These are phyloP conservation scores for Antennarius striatus DNA, from an alignment of 2,113 vertebrate genomes.

Conservation along the genomic window DNA sequence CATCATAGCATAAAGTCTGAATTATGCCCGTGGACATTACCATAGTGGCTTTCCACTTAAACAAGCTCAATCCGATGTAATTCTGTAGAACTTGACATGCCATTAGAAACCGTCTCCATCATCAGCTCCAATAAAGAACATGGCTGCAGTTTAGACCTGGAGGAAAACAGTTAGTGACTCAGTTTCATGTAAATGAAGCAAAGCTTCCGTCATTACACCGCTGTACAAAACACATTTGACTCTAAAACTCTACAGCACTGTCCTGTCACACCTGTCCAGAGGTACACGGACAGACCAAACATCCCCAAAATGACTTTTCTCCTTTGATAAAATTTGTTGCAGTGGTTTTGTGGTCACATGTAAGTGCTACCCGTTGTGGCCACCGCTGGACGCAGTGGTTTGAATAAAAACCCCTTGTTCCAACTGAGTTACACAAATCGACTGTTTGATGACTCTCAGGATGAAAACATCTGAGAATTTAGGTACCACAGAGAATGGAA, in stretches of 20 bases:
- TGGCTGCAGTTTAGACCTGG: no score
- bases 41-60: no score
- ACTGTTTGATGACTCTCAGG: conserved; percentile 4
- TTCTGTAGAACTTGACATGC: no score
- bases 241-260: neutral
- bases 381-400: conserved; percentile 16
- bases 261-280: conserved; percentile 9
- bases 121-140: no score
- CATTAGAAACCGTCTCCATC: no score
- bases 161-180: no score
- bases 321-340: neutral
- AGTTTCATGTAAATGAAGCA: no score
- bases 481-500: conserved; percentile 23
- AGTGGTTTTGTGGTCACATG: conserved; percentile 37
- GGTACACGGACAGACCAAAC: neutral
- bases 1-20: no score
- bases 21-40: no score
- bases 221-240: neutral
- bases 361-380: conserved; percentile 18
- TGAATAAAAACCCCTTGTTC: conserved; percentile 17
- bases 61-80: no score
- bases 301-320: neutral
- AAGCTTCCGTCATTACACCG: no score
- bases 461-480: conserved; percentile 32
- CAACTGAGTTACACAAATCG: conserved; percentile 6